Conservation (phyloP, 1,140 invertebrate species). For the Penaeus chinensis region DNA sequence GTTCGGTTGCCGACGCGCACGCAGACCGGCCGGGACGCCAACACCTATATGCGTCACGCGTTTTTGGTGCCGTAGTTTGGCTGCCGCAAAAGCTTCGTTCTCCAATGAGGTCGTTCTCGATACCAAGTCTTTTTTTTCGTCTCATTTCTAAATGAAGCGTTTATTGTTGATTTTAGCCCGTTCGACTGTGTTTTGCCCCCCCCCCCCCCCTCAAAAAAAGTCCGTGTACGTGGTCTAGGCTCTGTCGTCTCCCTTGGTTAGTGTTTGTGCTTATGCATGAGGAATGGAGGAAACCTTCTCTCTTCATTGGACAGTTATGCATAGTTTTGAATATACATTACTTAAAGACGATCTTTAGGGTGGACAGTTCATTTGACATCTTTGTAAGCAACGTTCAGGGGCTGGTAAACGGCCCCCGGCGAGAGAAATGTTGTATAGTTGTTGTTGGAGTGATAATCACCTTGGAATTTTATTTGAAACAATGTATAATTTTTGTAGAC, state of each 20-base stretch:
- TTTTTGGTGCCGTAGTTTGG: slow-evolving; percentile 38
- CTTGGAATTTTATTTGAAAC: slow-evolving; percentile 49
- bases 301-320: slow-evolving; percentile 57
- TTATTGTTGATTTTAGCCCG: slow-evolving; percentile 42
- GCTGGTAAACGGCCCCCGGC: slow-evolving; percentile 30
- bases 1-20: slow-evolving; percentile 18
- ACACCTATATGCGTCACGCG: slow-evolving; percentile 23
- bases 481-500: slow-evolving; percentile 43
- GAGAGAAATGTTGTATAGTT: slow-evolving; percentile 47
- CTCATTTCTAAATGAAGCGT: slow-evolving; percentile 46
- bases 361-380: slow-evolving; percentile 53
- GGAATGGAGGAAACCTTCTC: slow-evolving; percentile 43
- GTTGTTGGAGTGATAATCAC: slow-evolving; percentile 53
- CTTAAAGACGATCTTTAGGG: slow-evolving; percentile 53
- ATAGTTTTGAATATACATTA: slow-evolving; percentile 56
- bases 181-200: slow-evolving; percentile 51
- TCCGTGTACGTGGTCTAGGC: slow-evolving; percentile 43
- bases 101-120: slow-evolving; percentile 47
- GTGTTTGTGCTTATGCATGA: slow-evolving; percentile 56
- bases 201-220: not conserved
- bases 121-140: not conserved
- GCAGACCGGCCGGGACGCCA: slow-evolving; percentile 20
- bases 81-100: slow-evolving; percentile 47
- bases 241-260: slow-evolving; percentile 50
- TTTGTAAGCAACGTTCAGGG: slow-evolving; percentile 48